Conservation (phyloP, 2,113 vertebrate genomes). For the Saguinus midas region DNA sequence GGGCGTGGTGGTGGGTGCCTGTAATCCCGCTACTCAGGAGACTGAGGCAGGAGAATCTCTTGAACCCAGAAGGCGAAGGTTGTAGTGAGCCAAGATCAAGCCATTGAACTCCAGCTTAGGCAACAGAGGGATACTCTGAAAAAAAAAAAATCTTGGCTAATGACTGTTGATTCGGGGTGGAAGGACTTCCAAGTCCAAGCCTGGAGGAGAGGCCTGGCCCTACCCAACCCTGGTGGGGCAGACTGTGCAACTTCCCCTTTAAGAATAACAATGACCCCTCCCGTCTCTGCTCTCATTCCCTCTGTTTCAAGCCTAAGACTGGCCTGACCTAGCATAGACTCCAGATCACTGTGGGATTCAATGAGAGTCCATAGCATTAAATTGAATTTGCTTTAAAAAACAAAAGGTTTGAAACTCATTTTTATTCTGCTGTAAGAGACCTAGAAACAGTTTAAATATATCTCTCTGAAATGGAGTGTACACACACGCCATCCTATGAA, state of each 20-base stretch:
- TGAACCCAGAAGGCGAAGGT: no score
- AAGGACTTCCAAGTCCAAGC: rapidly evolving
- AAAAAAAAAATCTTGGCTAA: no score
- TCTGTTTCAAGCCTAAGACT: background rate
- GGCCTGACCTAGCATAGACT: background rate
- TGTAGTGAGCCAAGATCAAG: no score
- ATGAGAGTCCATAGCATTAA: background rate
- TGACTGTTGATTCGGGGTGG: background rate
- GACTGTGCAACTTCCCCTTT: background rate
- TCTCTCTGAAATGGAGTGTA: background rate
- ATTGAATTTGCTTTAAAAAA: background rate
- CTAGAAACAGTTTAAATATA: background rate
- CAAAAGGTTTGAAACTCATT: background rate
- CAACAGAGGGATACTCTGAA: no score
- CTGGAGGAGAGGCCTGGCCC: no score
- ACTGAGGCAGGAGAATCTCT: no score
- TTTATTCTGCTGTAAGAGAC: background rate
- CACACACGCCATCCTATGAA: background rate
- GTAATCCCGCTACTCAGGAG: no score
- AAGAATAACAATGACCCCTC: no score
- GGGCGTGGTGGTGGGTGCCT: no score
- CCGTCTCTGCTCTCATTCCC: rapidly evolving
- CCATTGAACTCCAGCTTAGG: no score
- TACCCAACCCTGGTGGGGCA: background rate
- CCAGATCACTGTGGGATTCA: background rate